Base-by-base conservation (phyloP, 2,797 vertebrate genomes). In the Pyrocephalus nanus region DNA sequence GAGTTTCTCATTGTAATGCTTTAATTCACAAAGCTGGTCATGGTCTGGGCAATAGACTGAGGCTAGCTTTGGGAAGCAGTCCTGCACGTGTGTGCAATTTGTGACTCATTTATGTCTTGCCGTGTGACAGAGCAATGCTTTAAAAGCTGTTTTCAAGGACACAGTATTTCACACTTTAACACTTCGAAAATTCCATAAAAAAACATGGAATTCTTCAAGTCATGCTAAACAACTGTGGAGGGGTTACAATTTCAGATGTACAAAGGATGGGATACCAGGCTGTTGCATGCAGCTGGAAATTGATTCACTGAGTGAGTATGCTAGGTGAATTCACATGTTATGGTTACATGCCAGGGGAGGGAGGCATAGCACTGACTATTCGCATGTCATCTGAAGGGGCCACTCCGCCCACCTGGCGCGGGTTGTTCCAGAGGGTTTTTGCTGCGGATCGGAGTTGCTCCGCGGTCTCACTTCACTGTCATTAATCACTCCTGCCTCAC, bases 221-320 rank as follows among this genome's bases (percentile, higher is more conserved):
- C 2, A 0, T 9, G 8, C n/a, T 85, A 11, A 73, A 66, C 6
- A 53, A 5, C 8, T 0, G 0, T 7, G 15, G 16, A 51, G 2
- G 4, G 27, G 25, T 73, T 38, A 17, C 27, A 10, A 30, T 70
- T 83, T 36, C 43, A 64, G 42, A 8, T 18, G 21, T 6, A 11
- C 20, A 6, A 45, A 27, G 12, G 7, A 7, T 27, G 22, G 14
- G 43, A 8, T 34, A 32, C 8, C 21, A 32, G 54, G 20, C 20
- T 45, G 9, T 18, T 53, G 21, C 8, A 14, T 25, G 60, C 48
- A 48, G 29, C 62, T 71, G 27, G 54, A 19, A 25, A 9, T 16
- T 8, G 21, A 27, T 36, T 76, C 27, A 6, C 8, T 38, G 54
- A 12, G 8, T 15, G 21, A 50, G 9, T 9, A 2, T 3, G 23